Evolutionary conservation across 2,797 vertebrate genomes (phyloP), one percentile per base, ranked within the genome.

Genomic region (Lutjanus argentimaculatus): DNA sequence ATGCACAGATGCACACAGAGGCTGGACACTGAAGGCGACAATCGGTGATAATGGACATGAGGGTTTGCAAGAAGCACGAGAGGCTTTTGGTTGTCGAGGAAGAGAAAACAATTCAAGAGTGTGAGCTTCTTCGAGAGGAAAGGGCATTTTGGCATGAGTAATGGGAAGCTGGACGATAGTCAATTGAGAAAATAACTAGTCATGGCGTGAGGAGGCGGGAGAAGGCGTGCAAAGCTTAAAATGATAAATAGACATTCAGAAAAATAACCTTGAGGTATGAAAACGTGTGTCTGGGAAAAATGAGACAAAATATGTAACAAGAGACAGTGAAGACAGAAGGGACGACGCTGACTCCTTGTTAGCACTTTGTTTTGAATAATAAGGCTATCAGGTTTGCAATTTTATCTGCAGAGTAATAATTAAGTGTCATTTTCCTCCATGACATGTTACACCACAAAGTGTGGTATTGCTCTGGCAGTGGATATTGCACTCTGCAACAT

Each of bases 141-240:
- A 90, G 82, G 91, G 77, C 79, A 77, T 87, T 88, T 80, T 46
- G 51, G 72, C 72, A 66, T 77, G 83, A 87, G 88, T 89, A 88
- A 92, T 89, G 79, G 78, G 81, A 81, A 85, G 68, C 67, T 72
- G 80, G 84, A 75, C 59, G 4, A 84, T 84, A 90, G 84, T 90
- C 90, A 92, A 82, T 88, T 81, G 90, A 84, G 73, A 86, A 93
- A 91, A 89, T 89, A 88, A 91, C 84, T 84, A 89, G 87, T 91
- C 78, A 67, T 52, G 78, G 87, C 84, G 75, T 43, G 66, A 85
- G 85, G 70, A 85, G 83, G 89, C 52, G 72, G 79, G 72, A 77
- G 83, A 71, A 81, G 76, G 86, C 67, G 68, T 74, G 76, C 63
- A 11, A 70, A 81, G 68, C 75, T 84, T 80, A 77, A 90, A 90